Evolutionary conservation across 2,888 invertebrate species (phyloP), one percentile per base, ranked within the genome.

Genomic region (Trissoscelio sp.): DNA sequence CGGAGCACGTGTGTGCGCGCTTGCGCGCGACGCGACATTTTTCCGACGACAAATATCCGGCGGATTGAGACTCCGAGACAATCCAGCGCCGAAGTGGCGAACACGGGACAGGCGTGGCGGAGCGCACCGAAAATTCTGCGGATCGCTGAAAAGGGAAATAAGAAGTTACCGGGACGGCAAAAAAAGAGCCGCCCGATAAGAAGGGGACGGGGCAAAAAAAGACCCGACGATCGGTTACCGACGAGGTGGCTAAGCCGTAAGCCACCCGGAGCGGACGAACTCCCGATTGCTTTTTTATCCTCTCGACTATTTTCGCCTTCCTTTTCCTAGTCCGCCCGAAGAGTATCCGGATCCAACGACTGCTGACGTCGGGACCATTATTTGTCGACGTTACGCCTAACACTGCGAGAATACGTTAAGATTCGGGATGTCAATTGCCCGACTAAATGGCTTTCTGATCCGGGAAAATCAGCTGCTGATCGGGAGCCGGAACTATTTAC

Each of bases 81-180:
- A 88, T 88, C 85, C 86, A 87, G 88, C 86, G 83, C 75, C 78
- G 72, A 83, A 77, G 84, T 82, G 87, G 86, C 83, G 86, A 88
- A 89, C 89, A 89, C 84, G 85, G 84, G 86, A 89, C 88, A 88
- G 88, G 88, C 88, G 88, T 88, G 88, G 88, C 86, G 77, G 82
- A 81, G 85, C 83, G 84, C 85, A 84, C 72, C 82, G 84, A 85
- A 86, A 87, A 87, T 86, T 86, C n/a, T 85, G 82, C 83, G 84
- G 85, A 81, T 85, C 85, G 84, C 79, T 83, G 86, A 84, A 85
- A 84, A 82, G 81, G 73, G 82, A 83, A 84, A 84, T 83, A 83
- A 81, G 81, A 70, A 83, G 73, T 83, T 69, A 74, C 74, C 82
- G 70, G 72, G 57, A 57, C 28, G 51, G 53, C 60, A 60, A 74